Evolutionary conservation across 1,140 invertebrate genomes (phyloP).

Genomic region (Penaeus japonicus): DNA sequence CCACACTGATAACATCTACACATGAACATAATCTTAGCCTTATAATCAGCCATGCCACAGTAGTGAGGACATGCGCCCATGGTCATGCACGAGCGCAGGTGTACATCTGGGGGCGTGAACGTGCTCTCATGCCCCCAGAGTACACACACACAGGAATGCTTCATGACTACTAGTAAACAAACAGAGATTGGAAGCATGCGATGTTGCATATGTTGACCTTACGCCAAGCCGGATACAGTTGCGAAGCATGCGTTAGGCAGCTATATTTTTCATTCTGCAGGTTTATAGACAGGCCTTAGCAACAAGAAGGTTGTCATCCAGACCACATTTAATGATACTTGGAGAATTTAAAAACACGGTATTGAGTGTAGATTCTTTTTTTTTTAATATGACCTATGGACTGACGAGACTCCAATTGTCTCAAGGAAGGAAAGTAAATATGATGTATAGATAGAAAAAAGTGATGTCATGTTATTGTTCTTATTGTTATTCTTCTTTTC

Average conservation of each 20-base stretch:
- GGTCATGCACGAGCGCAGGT: too few species aligned
- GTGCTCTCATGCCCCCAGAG: too few species aligned
- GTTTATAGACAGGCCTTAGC: conserved; percentile 51
- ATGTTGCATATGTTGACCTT: conserved; percentile 18
- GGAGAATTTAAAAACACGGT: conserved; percentile 47
- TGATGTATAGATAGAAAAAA: conserved; percentile 7
- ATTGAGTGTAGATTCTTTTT: conserved; percentile 18
- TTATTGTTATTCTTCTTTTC: not conserved
- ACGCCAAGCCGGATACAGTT: conserved; percentile 42
- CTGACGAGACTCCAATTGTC: not conserved
- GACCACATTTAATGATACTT: conserved; percentile 55
- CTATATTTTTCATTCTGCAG: conserved; percentile 47
- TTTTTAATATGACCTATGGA: not conserved
- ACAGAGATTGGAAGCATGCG: not conserved
- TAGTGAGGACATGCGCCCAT: too few species aligned
- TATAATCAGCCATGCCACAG: too few species aligned
- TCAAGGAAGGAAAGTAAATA: conserved; percentile 17
- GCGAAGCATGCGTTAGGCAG: conserved; percentile 47
- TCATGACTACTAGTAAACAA: too few species aligned
- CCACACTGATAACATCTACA: too few species aligned
- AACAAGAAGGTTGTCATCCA: conserved; percentile 39
- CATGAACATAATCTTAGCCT: too few species aligned
- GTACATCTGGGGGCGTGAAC: too few species aligned
- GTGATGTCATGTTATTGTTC: not conserved
- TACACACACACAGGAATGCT: too few species aligned